phyloP scores from a whole-genome alignment of 2,888 invertebrate genomes.

The Spicauda simplicius region DNA sequence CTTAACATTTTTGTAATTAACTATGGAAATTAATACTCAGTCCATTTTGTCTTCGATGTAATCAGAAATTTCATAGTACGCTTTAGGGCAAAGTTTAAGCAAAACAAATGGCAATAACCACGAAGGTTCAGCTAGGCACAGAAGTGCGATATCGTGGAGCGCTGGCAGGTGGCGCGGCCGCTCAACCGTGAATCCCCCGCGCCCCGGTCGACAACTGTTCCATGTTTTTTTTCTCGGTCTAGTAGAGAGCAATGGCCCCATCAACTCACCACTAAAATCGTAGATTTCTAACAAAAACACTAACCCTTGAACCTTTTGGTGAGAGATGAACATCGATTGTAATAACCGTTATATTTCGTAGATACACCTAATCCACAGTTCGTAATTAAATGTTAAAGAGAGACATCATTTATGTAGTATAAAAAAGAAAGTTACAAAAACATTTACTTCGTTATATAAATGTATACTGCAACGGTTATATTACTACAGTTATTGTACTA shows the following conservation, averaged over 20 bases:
- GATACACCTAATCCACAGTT: background rate
- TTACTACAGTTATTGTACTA: background rate
- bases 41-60: background rate
- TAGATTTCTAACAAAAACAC: constrained; percentile 3
- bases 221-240: constrained; percentile 71
- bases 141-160: constrained; percentile 52
- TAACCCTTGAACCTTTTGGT: background rate
- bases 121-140: constrained; percentile 17
- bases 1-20: too few species aligned
- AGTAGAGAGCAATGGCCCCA: constrained; percentile 72
- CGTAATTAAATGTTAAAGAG: background rate
- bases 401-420: background rate
- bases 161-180: constrained; percentile 71
- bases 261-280: constrained; percentile 41
- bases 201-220: constrained; percentile 71
- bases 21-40: too few species aligned
- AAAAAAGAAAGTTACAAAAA: background rate
- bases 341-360: background rate
- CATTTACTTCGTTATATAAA: background rate
- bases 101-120: background rate
- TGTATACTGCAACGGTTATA: background rate
- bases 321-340: background rate
- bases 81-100: too few species aligned
- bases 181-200: constrained; percentile 77
- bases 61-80: too few species aligned